Conservation (phyloP, 2,888 invertebrate genomes). For the Agrochola circellaris region DNA sequence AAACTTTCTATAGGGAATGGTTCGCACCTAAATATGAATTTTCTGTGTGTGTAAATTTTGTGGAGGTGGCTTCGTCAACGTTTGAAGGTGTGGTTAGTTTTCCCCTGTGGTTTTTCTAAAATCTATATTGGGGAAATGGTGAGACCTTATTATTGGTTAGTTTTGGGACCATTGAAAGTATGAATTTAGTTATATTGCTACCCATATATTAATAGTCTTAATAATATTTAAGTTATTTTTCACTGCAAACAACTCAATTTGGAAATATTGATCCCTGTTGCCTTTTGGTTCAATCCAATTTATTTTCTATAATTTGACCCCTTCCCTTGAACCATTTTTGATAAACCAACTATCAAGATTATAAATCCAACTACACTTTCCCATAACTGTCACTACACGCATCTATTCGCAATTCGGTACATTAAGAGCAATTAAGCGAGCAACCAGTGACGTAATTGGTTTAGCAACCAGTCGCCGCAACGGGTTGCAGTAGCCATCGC, state of each 20-base stretch:
- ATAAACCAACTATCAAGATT: conserved; percentile 21
- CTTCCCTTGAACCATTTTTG: not conserved
- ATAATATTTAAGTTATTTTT: not conserved
- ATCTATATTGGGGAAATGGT: not conserved
- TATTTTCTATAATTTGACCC: not conserved
- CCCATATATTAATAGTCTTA: not conserved
- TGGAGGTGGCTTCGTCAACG: conserved; percentile 1
- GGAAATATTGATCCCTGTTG: too few relatives aligned
- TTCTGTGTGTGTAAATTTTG: conserved; percentile 1
- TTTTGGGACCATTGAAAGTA: not conserved
- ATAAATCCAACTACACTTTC: not conserved
- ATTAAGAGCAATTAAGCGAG: conserved; percentile 63
- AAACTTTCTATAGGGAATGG: conserved; percentile 29
- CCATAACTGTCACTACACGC: conserved; percentile 22
- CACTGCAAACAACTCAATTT: not conserved
- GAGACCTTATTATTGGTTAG: not conserved
- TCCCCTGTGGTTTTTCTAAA: not conserved
- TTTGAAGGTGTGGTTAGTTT: not conserved
- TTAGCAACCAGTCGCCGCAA: conserved; percentile 60
- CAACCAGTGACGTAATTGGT: conserved; percentile 60
- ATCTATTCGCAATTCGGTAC: conserved; percentile 41
- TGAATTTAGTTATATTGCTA: not conserved
- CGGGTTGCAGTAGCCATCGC: conserved; percentile 43
- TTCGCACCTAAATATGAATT: conserved; percentile 34
- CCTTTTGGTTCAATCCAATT: not conserved